phyloP scores from a whole-genome alignment of 2,113 vertebrate genomes.

The Leiothrix lutea region DNA sequence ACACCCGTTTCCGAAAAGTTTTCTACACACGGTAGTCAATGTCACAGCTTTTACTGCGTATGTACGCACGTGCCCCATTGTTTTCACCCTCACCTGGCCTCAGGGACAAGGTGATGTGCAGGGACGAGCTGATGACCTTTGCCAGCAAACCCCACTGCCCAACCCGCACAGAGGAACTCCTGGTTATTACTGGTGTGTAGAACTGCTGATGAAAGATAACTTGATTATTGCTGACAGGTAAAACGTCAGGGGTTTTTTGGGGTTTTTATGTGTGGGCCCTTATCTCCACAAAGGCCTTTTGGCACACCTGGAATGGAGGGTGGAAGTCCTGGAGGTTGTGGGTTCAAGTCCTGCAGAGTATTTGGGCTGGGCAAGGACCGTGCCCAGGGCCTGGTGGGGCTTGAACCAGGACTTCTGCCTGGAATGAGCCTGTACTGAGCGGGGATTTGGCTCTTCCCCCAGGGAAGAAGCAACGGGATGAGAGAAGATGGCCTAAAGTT shows the following conservation, averaged over 20 bases:
- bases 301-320: rapidly evolving
- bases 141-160: too few species aligned
- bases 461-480: not conserved
- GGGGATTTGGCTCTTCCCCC: not conserved
- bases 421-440: not conserved
- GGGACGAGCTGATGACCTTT: not conserved
- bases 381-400: too few species aligned
- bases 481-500: not conserved
- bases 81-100: too few species aligned
- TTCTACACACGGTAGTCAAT: rapidly evolving
- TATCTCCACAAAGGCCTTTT: not conserved
- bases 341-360: rapidly evolving
- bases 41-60: not conserved
- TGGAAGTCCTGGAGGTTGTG: rapidly evolving
- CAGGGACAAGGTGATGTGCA: not conserved
- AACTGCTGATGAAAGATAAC: too few species aligned
- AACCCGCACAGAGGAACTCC: rapidly evolving
- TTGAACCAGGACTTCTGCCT: not conserved
- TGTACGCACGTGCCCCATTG: rapidly evolving
- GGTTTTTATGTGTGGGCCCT: rapidly evolving
- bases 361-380: rapidly evolving
- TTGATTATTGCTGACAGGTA: too few species aligned
- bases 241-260: too few species aligned
- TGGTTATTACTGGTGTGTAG: too few species aligned
- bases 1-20: rapidly evolving